phyloP scores from a whole-genome alignment of 2,113 vertebrate species.

The Panthera leo region DNA sequence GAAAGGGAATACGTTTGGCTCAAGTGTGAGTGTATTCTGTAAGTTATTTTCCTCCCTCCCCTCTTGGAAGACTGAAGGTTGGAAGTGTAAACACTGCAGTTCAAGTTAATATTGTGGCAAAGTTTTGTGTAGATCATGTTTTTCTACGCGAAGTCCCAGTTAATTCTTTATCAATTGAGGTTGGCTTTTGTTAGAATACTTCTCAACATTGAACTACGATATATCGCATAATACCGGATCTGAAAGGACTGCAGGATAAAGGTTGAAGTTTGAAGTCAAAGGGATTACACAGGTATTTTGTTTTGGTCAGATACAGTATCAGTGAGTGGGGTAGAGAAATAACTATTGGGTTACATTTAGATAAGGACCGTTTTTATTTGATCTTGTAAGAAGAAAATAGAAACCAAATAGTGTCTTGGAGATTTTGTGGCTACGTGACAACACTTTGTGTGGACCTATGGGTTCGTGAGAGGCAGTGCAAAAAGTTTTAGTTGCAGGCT shows the following conservation, averaged over 20 bases:
- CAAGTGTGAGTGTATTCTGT: conserved; percentile 71
- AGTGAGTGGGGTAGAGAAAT: conserved; percentile 63
- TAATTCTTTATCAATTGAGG: conserved; percentile 68
- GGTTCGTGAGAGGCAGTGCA: background rate
- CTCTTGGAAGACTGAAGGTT: conserved; percentile 60
- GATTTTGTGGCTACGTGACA: background rate
- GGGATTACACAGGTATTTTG: conserved; percentile 78
- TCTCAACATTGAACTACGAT: conserved; percentile 68
- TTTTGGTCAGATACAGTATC: conserved; percentile 67
- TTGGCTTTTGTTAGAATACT: conserved; percentile 76
- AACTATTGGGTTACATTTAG: conserved; percentile 4
- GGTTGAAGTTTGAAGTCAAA: conserved; percentile 4
- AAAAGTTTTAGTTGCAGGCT: background rate
- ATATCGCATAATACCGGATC: conserved; percentile 7
- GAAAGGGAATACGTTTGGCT: conserved; percentile 73
- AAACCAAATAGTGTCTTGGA: background rate
- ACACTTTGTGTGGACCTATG: background rate
- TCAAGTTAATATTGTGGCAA: conserved; percentile 58
- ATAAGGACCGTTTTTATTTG: background rate
- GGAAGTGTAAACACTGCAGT: conserved; percentile 51
- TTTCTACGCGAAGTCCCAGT: conserved; percentile 61
- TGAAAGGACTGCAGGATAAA: conserved; percentile 53
- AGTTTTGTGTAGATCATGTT: conserved; percentile 66
- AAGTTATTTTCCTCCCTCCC: conserved; percentile 49
- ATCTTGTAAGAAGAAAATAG: conserved; percentile 38